Percentiles rank a stretch among this genome's conserved stretches.
Conservation (phyloP, 2,113 vertebrate species). For the Tragulus kanchil region DNA sequence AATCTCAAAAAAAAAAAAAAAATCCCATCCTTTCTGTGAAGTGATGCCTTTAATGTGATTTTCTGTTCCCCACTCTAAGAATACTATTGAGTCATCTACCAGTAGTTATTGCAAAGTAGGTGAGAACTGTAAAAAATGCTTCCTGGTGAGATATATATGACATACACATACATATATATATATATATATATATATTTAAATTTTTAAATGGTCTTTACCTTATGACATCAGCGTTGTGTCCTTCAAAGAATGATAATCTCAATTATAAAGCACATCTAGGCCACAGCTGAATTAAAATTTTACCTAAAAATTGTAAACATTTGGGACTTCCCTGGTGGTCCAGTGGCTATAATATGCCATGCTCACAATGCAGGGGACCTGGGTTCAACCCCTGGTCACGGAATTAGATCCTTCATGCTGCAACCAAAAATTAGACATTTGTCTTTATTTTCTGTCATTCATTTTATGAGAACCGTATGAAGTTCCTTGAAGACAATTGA, state of each 20-base stretch:
- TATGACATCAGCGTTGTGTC: background rate
- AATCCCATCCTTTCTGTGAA: background rate
- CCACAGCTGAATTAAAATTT: slow-evolving; percentile 2
- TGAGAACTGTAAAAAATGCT: background rate
- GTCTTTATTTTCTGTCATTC: background rate
- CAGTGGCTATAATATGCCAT: background rate
- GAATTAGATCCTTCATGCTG: background rate
- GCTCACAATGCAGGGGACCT: background rate
- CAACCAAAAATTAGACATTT: background rate
- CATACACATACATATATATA: too few species aligned
- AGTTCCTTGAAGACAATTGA: background rate
- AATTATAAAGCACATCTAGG: background rate
- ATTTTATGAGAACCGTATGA: slow-evolving; percentile 26
- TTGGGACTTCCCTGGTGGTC: background rate
- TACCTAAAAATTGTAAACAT: background rate
- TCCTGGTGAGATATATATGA: background rate
- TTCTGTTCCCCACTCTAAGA: background rate
- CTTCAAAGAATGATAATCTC: background rate
- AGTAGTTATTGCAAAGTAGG: background rate
- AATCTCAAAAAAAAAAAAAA: background rate
- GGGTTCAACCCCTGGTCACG: background rate
- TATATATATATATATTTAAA: background rate
- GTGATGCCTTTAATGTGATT: slow-evolving; percentile 23
- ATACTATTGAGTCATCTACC: background rate
- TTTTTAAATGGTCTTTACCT: background rate